Conservation (phyloP, 2,888 invertebrate genomes). For the Anarsia innoxiella region DNA sequence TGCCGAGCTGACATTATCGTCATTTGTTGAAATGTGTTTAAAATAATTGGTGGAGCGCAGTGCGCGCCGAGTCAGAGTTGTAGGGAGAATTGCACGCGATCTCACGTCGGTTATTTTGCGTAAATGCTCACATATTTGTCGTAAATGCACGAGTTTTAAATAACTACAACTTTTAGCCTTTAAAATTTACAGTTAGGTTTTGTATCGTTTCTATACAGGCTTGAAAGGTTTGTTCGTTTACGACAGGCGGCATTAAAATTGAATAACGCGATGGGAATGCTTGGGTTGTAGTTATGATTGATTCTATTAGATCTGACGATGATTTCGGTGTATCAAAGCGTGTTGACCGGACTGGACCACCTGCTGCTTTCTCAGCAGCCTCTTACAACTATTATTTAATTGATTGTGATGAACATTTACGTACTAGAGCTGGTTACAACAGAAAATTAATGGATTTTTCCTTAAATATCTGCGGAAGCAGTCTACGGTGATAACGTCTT, state of each 20-base stretch:
- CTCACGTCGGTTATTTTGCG: constrained; percentile 51
- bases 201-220: constrained; percentile 23
- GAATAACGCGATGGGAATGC: constrained; percentile 14
- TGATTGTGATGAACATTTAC: too few species aligned
- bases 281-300: constrained; percentile 61
- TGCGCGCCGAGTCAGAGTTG: constrained; percentile 59
- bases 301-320: constrained; percentile 61
- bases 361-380: constrained; percentile 51
- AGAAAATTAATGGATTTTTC: too few species aligned
- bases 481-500: too few species aligned
- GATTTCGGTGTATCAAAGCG: constrained; percentile 66
- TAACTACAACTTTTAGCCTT: constrained; percentile 31
- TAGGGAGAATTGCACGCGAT: constrained; percentile 69
- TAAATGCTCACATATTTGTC: constrained; percentile 72
- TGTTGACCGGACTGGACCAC: constrained; percentile 62
- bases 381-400: constrained; percentile 26
- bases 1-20: constrained; percentile 64
- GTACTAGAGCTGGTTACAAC: too few species aligned
- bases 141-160: constrained; percentile 52
- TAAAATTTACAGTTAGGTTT: constrained; percentile 35
- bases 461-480: too few species aligned
- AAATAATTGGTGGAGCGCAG: constrained; percentile 67
- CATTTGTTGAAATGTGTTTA: constrained; percentile 75
- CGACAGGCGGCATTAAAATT: constrained; percentile 28
- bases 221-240: constrained; percentile 23